phyloP scores from a whole-genome alignment of 2,113 vertebrate species.

The Scopus umbretta region DNA sequence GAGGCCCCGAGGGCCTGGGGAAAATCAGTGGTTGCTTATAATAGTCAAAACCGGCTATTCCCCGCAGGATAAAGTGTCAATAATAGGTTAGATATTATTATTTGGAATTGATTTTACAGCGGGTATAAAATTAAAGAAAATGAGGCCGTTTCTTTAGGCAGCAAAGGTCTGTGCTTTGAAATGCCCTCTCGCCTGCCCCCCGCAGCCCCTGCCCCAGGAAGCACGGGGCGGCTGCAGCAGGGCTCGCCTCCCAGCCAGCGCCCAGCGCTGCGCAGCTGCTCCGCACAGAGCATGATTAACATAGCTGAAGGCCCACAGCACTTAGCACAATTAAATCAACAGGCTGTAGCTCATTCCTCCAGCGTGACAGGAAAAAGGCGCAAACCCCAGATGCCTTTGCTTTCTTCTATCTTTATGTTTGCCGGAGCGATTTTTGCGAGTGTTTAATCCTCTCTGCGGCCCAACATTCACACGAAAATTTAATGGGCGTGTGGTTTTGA shows the following conservation, averaged over 20 bases:
- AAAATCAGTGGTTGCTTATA: slow-evolving; percentile 66
- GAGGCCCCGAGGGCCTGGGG: slow-evolving; percentile 66
- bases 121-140: background rate
- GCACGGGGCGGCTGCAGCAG: background rate
- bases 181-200: background rate
- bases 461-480: background rate
- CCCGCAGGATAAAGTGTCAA: slow-evolving; percentile 36
- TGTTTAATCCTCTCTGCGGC: background rate
- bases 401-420: background rate
- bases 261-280: background rate
- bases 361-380: background rate
- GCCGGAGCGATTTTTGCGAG: background rate
- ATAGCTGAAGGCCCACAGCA: background rate
- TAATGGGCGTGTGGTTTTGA: background rate
- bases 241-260: background rate
- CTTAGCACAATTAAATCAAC: background rate
- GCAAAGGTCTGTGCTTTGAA: background rate
- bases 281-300: background rate
- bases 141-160: background rate
- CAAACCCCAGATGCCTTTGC: background rate
- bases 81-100: slow-evolving; percentile 34
- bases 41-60: slow-evolving; percentile 23
- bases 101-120: slow-evolving; percentile 44
- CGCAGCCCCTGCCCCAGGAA: background rate
- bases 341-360: background rate